phyloP scores from a whole-genome alignment of 2,888 invertebrate species.

The Meiosimyza platycephala region DNA sequence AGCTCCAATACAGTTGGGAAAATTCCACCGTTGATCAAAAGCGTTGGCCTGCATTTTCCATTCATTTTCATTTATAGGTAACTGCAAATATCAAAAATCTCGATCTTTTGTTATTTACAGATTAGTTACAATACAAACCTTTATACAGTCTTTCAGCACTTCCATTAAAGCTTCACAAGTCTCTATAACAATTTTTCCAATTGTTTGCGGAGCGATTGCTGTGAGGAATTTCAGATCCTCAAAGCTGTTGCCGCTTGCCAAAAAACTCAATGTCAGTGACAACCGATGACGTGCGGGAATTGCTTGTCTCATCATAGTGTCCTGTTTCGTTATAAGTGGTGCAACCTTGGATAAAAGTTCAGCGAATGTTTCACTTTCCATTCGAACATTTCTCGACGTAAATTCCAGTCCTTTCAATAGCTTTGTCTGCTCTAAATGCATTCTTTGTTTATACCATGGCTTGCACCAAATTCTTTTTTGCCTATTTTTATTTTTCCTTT shows the following conservation, averaged over 20 bases:
- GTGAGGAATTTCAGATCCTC: slow-evolving; percentile 10
- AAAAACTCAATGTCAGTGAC: slow-evolving; percentile 15
- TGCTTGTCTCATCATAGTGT: slow-evolving; percentile 13
- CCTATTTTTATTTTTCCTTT: slow-evolving; percentile 4
- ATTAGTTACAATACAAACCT: background rate
- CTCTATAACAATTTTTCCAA: slow-evolving; percentile 23
- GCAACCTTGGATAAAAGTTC: slow-evolving; percentile 6
- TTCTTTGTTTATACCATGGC: slow-evolving; percentile 1
- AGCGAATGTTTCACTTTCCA: slow-evolving; percentile 11
- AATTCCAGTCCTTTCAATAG: slow-evolving; percentile 11
- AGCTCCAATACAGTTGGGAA: background rate
- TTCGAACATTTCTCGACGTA: slow-evolving; percentile 18
- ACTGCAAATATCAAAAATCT: background rate
- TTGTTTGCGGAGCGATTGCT: slow-evolving; percentile 11
- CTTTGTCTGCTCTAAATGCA: slow-evolving; percentile 4
- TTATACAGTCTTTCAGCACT: slow-evolving; percentile 18
- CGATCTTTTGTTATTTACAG: background rate
- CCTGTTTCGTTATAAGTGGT: slow-evolving; percentile 4
- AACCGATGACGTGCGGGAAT: slow-evolving; percentile 12
- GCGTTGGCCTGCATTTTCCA: slow-evolving; percentile 7
- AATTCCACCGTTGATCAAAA: slow-evolving; percentile 3
- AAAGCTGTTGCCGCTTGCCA: slow-evolving; percentile 17
- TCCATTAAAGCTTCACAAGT: slow-evolving; percentile 20
- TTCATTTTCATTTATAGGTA: slow-evolving; percentile 15
- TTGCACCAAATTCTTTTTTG: slow-evolving; percentile 7